These are phyloP conservation scores for Lagorchestes hirsutus DNA, from an alignment of 2,797 vertebrate genomes.

Conservation along the genomic window DNA sequence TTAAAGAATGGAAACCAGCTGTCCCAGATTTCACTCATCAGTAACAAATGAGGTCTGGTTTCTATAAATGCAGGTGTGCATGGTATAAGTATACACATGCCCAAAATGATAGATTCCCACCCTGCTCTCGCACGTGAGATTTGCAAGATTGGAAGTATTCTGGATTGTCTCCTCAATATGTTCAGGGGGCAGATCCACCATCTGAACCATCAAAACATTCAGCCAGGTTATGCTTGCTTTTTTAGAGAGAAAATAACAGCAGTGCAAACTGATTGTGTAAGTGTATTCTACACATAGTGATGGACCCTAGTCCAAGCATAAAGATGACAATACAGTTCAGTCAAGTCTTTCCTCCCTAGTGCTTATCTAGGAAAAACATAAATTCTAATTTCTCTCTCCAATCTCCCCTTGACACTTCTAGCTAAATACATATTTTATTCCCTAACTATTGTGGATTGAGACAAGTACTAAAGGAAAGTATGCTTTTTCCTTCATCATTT, in stretches of 20 bases:
- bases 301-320: background rate
- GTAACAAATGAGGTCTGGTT: conserved; percentile 25
- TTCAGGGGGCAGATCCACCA: background rate
- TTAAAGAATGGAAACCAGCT: conserved; percentile 37
- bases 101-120: background rate
- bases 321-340: background rate
- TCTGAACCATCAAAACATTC: background rate
- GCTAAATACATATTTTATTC: background rate
- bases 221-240: background rate
- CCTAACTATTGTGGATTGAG: background rate
- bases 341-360: background rate
- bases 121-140: conserved; percentile 29
- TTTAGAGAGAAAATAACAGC: background rate
- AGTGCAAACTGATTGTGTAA: background rate
- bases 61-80: conserved; percentile 44
- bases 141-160: conserved; percentile 9
- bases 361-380: background rate
- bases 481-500: background rate
- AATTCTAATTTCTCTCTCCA: background rate
- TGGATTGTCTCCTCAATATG: background rate
- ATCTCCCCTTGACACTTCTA: background rate
- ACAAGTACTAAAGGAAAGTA: background rate
- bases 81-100: background rate
- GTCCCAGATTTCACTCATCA: conserved; percentile 52
- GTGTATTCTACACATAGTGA: background rate